A percentile compares a stretch with the other conserved stretches of the same genome.
These are phyloP conservation scores for Philonicus albiceps DNA, from an alignment of 2,888 invertebrate species.

Conservation along the genomic window DNA sequence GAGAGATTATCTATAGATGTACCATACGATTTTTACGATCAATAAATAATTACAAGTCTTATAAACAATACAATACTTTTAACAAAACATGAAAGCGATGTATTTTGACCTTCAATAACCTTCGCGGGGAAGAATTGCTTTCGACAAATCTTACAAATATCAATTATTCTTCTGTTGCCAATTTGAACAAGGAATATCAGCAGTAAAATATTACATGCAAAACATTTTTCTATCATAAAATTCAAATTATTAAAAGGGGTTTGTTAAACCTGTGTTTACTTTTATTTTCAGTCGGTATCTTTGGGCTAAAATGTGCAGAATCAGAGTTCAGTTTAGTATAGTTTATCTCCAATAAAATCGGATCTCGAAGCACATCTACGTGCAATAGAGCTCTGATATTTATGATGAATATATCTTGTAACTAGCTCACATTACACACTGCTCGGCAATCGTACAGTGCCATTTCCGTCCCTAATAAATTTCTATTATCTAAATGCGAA, in stretches of 20 bases:
- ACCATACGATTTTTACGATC: no score
- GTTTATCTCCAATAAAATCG: not conserved
- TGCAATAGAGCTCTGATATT: not conserved
- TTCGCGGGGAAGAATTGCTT: no score
- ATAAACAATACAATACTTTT: no score
- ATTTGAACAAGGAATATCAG: not conserved
- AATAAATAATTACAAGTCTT: no score
- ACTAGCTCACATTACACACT: not conserved
- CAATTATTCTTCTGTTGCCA: no score
- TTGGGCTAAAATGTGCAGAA: not conserved
- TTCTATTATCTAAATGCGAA: constrained; percentile 26
- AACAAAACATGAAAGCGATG: no score
- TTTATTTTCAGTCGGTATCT: not conserved
- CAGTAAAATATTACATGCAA: not conserved
- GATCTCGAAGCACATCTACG: not conserved
- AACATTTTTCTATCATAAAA: not conserved
- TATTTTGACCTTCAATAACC: no score
- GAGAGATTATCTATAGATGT: no score
- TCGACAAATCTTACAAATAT: no score
- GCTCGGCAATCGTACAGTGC: not conserved
- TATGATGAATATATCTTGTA: not conserved
- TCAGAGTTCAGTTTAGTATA: not conserved
- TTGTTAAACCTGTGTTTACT: not conserved
- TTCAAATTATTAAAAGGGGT: not conserved
- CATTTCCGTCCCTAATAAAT: constrained; percentile 1